Percentiles rank a stretch among this genome's conserved stretches.
Conservation (phyloP, 2,888 invertebrate species). For the Agapostemon virescens region DNA sequence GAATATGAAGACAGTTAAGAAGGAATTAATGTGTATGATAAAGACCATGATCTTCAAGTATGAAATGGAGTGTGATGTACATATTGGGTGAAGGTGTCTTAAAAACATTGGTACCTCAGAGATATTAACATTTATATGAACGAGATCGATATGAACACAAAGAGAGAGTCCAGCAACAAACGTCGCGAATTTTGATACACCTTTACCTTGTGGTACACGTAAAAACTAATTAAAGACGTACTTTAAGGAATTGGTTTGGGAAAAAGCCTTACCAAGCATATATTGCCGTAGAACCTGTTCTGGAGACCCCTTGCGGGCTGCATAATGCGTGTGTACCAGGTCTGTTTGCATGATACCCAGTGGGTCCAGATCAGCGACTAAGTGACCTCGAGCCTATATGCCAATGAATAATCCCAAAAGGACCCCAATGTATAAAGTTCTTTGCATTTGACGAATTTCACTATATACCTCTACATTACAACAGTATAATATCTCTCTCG, state of each 20-base stretch:
- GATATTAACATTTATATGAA: constrained; percentile 14
- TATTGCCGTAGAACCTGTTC: constrained; percentile 85
- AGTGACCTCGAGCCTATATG: constrained; percentile 94
- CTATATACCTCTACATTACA: constrained; percentile 34
- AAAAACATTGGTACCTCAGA: constrained; percentile 1
- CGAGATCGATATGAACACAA: not conserved
- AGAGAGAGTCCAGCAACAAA: not conserved
- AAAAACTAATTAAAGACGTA: constrained; percentile 49
- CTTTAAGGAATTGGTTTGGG: constrained; percentile 62
- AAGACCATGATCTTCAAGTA: constrained; percentile 53
- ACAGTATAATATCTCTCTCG: constrained; percentile 4
- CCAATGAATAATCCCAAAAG: constrained; percentile 74
- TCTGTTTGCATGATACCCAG: constrained; percentile 92
- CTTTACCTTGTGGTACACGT: constrained; percentile 54
- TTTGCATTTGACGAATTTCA: constrained; percentile 44
- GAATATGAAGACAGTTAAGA: constrained; percentile 36
- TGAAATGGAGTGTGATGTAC: constrained; percentile 44
- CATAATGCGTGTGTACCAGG: constrained; percentile 82
- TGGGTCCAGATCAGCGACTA: constrained; percentile 96
- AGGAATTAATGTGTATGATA: constrained; percentile 53
- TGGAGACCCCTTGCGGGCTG: constrained; percentile 82
- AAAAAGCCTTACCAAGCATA: constrained; percentile 83
- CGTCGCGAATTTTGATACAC: constrained; percentile 36
- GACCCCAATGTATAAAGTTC: constrained; percentile 62
- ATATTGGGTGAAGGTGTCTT: constrained; percentile 44